Percentiles rank a stretch among this genome's conserved stretches.
Conservation (phyloP, 2,888 invertebrate genomes). For the Ennomos fuscantarius region DNA sequence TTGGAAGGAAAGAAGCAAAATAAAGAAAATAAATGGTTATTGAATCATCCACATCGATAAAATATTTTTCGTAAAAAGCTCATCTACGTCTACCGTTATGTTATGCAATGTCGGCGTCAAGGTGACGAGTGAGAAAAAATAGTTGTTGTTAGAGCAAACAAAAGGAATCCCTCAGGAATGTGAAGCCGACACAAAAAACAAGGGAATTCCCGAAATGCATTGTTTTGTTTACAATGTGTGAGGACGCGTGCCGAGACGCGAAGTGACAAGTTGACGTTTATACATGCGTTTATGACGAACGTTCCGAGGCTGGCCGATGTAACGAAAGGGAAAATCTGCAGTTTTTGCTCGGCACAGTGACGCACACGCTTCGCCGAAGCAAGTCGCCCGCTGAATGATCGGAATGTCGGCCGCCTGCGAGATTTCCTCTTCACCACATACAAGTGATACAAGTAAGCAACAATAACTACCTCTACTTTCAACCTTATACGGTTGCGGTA, state of each 20-base stretch:
- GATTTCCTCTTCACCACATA: conserved; percentile 47
- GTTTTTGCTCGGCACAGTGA: conserved; percentile 71
- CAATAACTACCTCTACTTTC: conserved; percentile 1
- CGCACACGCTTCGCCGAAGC: conserved; percentile 72
- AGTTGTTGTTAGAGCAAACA: conserved; percentile 75
- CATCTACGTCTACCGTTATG: conserved; percentile 61
- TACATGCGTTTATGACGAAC: conserved; percentile 70
- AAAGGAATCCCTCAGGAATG: conserved; percentile 84
- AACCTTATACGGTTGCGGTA: conserved; percentile 11
- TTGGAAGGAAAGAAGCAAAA: too few relatives aligned
- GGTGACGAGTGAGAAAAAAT: conserved; percentile 61
- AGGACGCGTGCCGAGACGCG: conserved; percentile 57
- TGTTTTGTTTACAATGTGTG: conserved; percentile 80
- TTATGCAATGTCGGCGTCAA: conserved; percentile 64
- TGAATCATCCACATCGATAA: conserved; percentile 40
- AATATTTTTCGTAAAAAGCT: conserved; percentile 47
- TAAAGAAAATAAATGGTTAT: conserved; percentile 20
- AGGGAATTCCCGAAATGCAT: conserved; percentile 82
- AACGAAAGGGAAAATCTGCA: conserved; percentile 82
- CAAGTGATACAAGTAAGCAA: conserved; percentile 4
- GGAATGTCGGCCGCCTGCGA: conserved; percentile 58
- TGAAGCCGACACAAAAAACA: conserved; percentile 74
- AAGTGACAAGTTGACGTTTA: conserved; percentile 43
- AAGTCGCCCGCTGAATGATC: conserved; percentile 50
- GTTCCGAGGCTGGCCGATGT: conserved; percentile 46